Conservation (phyloP, 1,140 invertebrate genomes). For the Formica selysi region DNA sequence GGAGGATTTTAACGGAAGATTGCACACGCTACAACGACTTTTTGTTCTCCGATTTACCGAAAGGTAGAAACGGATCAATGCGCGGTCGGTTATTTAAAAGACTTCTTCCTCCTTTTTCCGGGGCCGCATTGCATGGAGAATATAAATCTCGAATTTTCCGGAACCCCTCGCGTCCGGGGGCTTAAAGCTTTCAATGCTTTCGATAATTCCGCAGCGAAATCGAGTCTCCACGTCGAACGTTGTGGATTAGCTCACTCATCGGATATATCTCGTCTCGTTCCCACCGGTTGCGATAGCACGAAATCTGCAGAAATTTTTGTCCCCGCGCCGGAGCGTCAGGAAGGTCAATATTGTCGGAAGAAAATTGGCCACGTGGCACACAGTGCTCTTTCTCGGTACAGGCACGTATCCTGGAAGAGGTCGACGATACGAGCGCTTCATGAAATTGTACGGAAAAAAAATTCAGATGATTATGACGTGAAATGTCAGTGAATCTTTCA, state of each 20-base stretch:
- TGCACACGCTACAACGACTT: background rate
- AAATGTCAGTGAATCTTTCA: conserved; percentile 25
- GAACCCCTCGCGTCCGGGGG: conserved; percentile 43
- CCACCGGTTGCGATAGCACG: conserved; percentile 49
- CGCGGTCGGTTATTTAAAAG: conserved; percentile 49
- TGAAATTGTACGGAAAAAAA: conserved; percentile 52
- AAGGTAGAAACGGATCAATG: conserved; percentile 44
- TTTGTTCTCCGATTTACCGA: conserved; percentile 1
- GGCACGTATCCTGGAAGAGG: conserved; percentile 68
- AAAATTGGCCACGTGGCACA: conserved; percentile 76
- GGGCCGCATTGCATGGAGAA: conserved; percentile 40
- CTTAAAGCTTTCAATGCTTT: conserved; percentile 71
- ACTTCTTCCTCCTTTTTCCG: conserved; percentile 39
- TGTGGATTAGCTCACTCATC: conserved; percentile 70
- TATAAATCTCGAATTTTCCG: conserved; percentile 74
- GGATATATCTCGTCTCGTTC: conserved; percentile 66
- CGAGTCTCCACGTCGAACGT: conserved; percentile 74
- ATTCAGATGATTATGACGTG: conserved; percentile 35
- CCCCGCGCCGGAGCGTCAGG: conserved; percentile 45
- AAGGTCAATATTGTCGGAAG: conserved; percentile 79
- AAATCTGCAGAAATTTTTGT: conserved; percentile 76
- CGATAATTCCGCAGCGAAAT: conserved; percentile 74
- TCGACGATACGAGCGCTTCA: conserved; percentile 55
- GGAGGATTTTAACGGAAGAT: conserved; percentile 14
- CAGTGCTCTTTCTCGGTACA: conserved; percentile 64